Percentiles rank a stretch among this genome's conserved stretches.
These are phyloP conservation scores for Mamestra configurata DNA, from an alignment of 1,140 invertebrate species.

Conservation along the genomic window DNA sequence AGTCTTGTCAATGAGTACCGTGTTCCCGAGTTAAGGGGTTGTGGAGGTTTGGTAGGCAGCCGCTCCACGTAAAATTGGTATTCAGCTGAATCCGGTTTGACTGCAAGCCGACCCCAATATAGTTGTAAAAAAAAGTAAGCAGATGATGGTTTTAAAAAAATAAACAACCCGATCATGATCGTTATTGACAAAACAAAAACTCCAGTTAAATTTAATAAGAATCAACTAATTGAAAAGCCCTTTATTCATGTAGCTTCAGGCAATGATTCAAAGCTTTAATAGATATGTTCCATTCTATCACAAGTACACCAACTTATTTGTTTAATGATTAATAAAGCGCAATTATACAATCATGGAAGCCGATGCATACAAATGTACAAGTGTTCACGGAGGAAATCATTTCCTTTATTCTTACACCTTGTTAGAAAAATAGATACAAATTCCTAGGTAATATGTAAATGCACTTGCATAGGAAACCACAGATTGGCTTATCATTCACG, in stretches of 20 bases:
- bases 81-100: too few relatives aligned
- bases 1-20: too few relatives aligned
- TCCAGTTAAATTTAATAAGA: background rate
- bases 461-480: constrained; percentile 28
- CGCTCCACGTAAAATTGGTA: too few relatives aligned
- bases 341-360: constrained; percentile 21
- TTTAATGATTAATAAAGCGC: constrained; percentile 16
- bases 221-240: background rate
- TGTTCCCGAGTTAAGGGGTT: too few relatives aligned
- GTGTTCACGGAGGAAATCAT: constrained; percentile 13
- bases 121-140: too few relatives aligned
- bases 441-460: constrained; percentile 2
- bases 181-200: background rate
- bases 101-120: too few relatives aligned
- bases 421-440: constrained; percentile 8
- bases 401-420: constrained; percentile 6
- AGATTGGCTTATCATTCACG: constrained; percentile 23
- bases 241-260: constrained; percentile 7
- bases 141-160: too few relatives aligned
- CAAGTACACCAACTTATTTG: background rate
- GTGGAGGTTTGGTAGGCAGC: too few relatives aligned
- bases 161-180: too few relatives aligned
- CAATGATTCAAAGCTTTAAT: background rate
- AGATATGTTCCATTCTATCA: background rate
- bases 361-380: constrained; percentile 16